Base-by-base conservation (phyloP, 2,797 vertebrate species). In the Furcifer pardalis region DNA sequence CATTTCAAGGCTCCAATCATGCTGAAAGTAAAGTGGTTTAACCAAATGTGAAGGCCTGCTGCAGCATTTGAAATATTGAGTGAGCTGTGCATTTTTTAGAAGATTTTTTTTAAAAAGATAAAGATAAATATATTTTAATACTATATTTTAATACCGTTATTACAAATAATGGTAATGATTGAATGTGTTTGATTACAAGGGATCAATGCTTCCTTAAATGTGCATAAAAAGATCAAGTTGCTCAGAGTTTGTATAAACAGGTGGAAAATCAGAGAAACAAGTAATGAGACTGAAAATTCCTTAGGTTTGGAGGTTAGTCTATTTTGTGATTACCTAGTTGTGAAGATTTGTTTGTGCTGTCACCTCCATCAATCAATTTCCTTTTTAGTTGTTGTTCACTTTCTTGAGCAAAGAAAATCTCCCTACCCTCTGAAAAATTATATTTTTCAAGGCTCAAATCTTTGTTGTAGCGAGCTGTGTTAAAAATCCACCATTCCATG, bases 1-100 rank as follows among this genome's bases (percentile, higher is more conserved):
- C 85, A 93, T 96, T 94, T 95, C 93, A 94, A 96, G 89, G 92
- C 91, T 93, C 93, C 96, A 96, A 96, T 96, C 95, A 96, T 95
- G 96, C 94, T 89, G 93, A 89, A 92, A 92, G 93, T 96, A 93
- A 96, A 96, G 96, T 94, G 95, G 94, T 95, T 95, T 95, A 93
- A 94, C 94, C 91, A 92, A 95, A 95, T 92, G 94, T 95, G 95
- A 95, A 96, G 95, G 90, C 93, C 86, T 84, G 71, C 86, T 86
- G 93, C 92, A 89, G 94, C 91, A 89, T 90, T 93, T 93, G 90
- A 92, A 93, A 92, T 95, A 93, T 93, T 19, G 89, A 59, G n/a
- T n/a, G 79, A 86, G 63, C 82, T 88, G 77, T 88, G 92, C 89
- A 93, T 89, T 93, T 90, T 69, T 88, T 35, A 91, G 88, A 91